Conservation (phyloP, 2,797 vertebrate genomes). For the Sebastiscus albofasciatus region DNA sequence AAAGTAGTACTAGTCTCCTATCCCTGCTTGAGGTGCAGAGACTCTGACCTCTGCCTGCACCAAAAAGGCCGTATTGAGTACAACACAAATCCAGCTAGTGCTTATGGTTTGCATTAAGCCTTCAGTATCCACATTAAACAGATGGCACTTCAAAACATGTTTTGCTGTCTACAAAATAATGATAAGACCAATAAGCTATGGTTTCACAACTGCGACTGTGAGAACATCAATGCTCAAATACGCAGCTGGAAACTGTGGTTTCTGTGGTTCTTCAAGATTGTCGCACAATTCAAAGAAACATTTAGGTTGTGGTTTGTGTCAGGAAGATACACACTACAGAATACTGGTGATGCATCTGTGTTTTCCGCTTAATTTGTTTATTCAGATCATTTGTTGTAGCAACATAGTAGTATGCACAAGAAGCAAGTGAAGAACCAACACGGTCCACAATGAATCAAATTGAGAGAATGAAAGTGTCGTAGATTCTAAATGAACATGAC, state of each 20-base stretch:
- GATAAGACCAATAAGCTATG: too few relatives aligned
- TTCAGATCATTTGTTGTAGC: background rate
- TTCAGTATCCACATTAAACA: too few relatives aligned
- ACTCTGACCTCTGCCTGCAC: background rate
- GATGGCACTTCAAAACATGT: background rate
- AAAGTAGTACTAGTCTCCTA: background rate
- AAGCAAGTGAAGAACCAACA: background rate
- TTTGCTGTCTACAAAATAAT: background rate
- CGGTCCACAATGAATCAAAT: background rate
- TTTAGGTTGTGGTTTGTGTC: background rate
- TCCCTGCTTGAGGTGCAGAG: background rate
- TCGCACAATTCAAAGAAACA: background rate
- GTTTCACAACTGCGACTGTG: background rate
- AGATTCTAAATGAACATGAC: background rate
- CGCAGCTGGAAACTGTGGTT: conserved; percentile 1
- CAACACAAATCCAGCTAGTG: background rate
- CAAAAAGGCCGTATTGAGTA: background rate
- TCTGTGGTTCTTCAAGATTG: background rate
- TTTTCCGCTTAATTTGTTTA: fast-evolving
- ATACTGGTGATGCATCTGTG: background rate
- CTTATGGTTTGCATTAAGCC: background rate
- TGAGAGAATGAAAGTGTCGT: background rate
- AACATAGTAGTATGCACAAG: background rate
- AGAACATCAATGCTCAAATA: background rate
- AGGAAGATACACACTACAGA: background rate